These are phyloP conservation scores for Polymixis flavicincta DNA, from an alignment of 2,888 invertebrate species.

Conservation along the genomic window DNA sequence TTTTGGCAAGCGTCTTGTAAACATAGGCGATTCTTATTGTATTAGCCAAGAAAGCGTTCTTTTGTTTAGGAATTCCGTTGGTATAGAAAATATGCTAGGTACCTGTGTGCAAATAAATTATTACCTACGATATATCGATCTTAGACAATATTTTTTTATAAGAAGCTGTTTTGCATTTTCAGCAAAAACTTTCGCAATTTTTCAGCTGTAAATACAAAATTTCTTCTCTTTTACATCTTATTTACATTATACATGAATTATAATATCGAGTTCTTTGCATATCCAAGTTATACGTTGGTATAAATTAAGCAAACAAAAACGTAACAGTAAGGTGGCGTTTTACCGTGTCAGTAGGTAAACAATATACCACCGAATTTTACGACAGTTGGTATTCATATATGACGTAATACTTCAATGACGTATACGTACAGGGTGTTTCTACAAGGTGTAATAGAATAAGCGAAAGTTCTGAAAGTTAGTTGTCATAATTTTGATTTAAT, in stretches of 20 bases:
- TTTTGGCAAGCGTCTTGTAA: slow-evolving; percentile 74
- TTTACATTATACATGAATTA: slow-evolving; percentile 30
- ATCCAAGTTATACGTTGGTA: slow-evolving; percentile 6
- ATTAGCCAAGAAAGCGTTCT: slow-evolving; percentile 39
- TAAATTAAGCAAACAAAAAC: slow-evolving; percentile 17
- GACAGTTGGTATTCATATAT: slow-evolving; percentile 1
- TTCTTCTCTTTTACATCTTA: slow-evolving; percentile 13
- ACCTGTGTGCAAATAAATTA: not conserved
- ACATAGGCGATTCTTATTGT: slow-evolving; percentile 71
- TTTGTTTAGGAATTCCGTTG: slow-evolving; percentile 31
- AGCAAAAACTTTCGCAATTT: not conserved
- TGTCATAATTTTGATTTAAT: too few relatives aligned
- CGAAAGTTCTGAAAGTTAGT: too few relatives aligned
- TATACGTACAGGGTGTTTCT: slow-evolving; percentile 6
- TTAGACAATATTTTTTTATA: not conserved
- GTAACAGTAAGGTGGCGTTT: slow-evolving; percentile 16
- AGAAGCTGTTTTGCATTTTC: not conserved
- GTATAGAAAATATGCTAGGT: not conserved
- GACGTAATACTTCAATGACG: slow-evolving; percentile 18
- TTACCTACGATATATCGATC: not conserved
- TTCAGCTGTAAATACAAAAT: slow-evolving; percentile 10
- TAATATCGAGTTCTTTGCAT: slow-evolving; percentile 34
- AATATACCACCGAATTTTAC: slow-evolving; percentile 34
- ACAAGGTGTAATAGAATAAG: too few relatives aligned
- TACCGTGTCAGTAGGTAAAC: not conserved